These are phyloP conservation scores for Morelia viridis DNA, from an alignment of 2,797 vertebrate species.

Conservation along the genomic window DNA sequence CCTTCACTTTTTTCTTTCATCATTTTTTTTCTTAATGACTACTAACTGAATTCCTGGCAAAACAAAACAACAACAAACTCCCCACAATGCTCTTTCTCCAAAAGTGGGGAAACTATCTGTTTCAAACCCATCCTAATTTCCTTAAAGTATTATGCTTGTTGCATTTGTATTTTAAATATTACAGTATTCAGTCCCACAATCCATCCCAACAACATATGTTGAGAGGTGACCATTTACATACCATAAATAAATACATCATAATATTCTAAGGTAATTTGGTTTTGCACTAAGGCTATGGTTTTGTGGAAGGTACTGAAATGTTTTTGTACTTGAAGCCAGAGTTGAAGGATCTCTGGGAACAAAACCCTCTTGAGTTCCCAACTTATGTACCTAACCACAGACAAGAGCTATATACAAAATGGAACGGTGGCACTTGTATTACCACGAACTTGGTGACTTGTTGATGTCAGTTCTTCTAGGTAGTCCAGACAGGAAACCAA, in stretches of 20 bases:
- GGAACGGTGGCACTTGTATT: no score
- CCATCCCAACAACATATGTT: not conserved
- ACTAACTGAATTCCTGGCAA: not conserved
- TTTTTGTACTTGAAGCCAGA: not conserved
- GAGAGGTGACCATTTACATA: not conserved
- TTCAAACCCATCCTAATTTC: not conserved
- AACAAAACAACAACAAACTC: not conserved
- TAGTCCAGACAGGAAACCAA: no score
- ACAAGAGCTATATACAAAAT: not conserved
- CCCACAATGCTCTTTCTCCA: no score
- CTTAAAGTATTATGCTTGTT: not conserved
- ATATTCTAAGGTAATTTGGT: not conserved
- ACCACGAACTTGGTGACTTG: no score
- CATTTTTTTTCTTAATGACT: not conserved
- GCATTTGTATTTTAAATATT: not conserved
- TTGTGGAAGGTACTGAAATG: not conserved
- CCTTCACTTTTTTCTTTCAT: not conserved
- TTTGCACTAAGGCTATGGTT: not conserved
- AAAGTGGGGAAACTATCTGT: not conserved
- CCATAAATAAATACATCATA: not conserved
- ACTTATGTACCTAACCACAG: not conserved
- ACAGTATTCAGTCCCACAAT: not conserved
- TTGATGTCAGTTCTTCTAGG: no score
- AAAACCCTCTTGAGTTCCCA: no score
- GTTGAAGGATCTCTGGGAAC: no score